phyloP scores from a whole-genome alignment of 2,797 vertebrate genomes.

The Acanthurus tractus region DNA sequence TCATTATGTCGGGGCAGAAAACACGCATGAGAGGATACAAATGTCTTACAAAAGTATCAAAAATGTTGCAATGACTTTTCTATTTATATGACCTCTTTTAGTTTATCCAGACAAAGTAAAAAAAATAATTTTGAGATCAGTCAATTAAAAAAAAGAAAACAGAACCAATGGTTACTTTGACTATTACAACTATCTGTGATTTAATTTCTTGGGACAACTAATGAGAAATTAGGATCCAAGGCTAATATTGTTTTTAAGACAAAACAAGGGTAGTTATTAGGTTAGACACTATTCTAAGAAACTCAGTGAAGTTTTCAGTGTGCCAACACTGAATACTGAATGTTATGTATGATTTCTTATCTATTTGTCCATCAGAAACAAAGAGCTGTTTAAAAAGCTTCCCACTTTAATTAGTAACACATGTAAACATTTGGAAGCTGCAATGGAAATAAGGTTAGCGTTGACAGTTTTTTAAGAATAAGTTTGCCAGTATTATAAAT shows the following conservation, averaged over 20 bases:
- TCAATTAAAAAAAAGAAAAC: conserved; percentile 1
- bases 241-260: conserved; percentile 22
- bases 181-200: conserved; percentile 13
- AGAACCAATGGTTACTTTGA: conserved; percentile 16
- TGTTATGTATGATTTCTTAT: neutral
- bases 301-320: neutral
- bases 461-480: neutral
- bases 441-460: neutral
- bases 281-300: neutral
- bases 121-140: neutral
- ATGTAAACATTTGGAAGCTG: neutral
- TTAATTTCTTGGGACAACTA: conserved; percentile 20
- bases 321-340: neutral
- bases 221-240: conserved; percentile 35
- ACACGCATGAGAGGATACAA: neutral
- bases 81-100: conserved; percentile 11
- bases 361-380: neutral
- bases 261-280: conserved; percentile 6
- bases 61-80: conserved; percentile 1
- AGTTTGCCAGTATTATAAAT: neutral
- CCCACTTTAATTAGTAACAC: neutral
- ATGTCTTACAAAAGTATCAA: neutral
- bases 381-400: neutral
- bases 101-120: neutral
- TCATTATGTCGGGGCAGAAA: neutral